Base-by-base conservation (phyloP, 2,797 vertebrate species). In the Darevskia nairensis region DNA sequence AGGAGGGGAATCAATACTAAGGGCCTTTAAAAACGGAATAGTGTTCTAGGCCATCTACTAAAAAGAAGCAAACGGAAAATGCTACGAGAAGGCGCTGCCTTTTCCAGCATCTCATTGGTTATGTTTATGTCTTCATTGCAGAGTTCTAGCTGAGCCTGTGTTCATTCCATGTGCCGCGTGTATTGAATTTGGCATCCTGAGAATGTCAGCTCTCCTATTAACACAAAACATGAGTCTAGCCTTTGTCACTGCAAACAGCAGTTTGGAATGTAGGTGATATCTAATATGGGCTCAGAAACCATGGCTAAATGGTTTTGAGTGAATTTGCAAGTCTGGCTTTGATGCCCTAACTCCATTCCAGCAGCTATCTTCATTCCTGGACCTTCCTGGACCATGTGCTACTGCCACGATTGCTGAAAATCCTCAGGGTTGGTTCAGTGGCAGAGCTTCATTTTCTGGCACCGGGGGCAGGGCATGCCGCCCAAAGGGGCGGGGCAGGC, bases 21-120 rank as follows among this genome's bases (percentile, higher is more conserved):
- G 3, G 46, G 1, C 0, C 66, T 90, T 75, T 74, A 64, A 68
- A 78, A 77, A 78, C 0, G 17, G 50, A 50, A 13, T 50, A 0
- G 6, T 90, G 29, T 35, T 85, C 11, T 84, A 84, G 39, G 25
- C 17, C 8, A 64, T 64, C 21, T 25, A 46, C 74, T 55, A 55
- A 55, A 55, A 55, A 71, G 17, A 83, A 0, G 0, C 35, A 75
- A 88, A 61, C n/a, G 15, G 39, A 1, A 85, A 25, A 17, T 80
- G 9, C 25, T 17, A 89, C 88, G 90, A 64, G 86, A 84, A 10
- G 5, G 0, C 74, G 80, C 71, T 92, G 80, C 13, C 88, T 35
- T 55, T 66, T 80, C 64, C 19, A 82, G 4, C 41, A 50, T 17
- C 89, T 82, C n/a, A 41, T 61, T 89, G 55, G 19, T 59, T 78